A percentile compares a stretch with the other conserved stretches of the same genome.
These are phyloP conservation scores for Sinopyrophorus schimmeli DNA, from an alignment of 2,888 invertebrate species.

Conservation along the genomic window DNA sequence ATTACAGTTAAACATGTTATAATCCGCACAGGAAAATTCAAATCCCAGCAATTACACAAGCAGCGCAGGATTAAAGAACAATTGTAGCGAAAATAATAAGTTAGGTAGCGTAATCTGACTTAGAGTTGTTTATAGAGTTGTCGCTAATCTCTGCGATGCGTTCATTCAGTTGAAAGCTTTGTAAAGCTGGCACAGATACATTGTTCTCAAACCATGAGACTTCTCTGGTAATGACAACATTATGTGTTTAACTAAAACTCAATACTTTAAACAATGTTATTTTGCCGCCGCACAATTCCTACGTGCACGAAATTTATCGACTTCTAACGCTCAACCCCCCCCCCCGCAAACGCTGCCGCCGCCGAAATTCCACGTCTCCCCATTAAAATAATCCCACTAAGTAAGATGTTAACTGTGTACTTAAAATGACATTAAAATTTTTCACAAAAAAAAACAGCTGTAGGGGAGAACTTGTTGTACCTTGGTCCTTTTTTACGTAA, in stretches of 20 bases:
- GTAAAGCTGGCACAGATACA: conserved; percentile 25
- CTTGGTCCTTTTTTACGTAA: too few species aligned
- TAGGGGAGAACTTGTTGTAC: too few species aligned
- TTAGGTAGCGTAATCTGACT: conserved; percentile 30
- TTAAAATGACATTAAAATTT: too few species aligned
- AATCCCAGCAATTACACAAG: conserved; percentile 24
- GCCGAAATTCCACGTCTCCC: too few species aligned
- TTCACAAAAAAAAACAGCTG: too few species aligned
- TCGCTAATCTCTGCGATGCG: conserved; percentile 33
- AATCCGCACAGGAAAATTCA: conserved; percentile 22
- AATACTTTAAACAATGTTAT: too few species aligned
- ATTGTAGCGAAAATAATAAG: conserved; percentile 31
- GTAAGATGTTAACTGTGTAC: too few species aligned
- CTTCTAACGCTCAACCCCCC: too few species aligned
- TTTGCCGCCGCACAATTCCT: too few species aligned
- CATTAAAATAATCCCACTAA: too few species aligned
- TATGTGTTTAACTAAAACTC: neutral
- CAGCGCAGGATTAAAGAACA: conserved; percentile 27
- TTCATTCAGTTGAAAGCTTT: conserved; percentile 26
- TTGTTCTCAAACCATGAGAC: conserved; percentile 22
- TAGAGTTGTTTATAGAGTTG: conserved; percentile 31
- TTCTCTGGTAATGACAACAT: conserved; percentile 11
- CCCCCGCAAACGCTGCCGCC: too few species aligned
- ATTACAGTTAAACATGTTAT: conserved; percentile 16
- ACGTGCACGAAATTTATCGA: too few species aligned